Evolutionary conservation across 2,113 vertebrate genomes (phyloP).

Genomic region (Tachuris rubrigastra): DNA sequence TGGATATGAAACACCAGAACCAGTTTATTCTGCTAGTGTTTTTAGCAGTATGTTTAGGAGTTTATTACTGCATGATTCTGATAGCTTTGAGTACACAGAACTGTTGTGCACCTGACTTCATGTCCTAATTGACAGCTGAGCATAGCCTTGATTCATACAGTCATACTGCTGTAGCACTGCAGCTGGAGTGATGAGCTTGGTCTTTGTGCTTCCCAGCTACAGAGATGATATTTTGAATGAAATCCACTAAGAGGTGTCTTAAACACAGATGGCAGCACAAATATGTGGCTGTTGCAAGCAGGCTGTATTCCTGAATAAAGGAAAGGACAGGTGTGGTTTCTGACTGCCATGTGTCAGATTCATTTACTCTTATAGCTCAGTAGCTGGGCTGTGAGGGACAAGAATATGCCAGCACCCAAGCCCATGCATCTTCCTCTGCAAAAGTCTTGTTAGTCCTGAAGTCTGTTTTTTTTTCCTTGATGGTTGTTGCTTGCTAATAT

Average conservation of each 20-base stretch:
- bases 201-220: neutral
- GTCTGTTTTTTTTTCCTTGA: neutral
- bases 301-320: neutral
- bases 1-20: neutral
- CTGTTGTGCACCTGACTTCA: neutral
- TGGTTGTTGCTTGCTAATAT: neutral
- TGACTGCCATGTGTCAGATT: neutral
- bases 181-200: neutral
- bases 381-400: neutral
- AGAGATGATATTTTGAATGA: neutral
- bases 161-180: neutral
- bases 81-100: neutral
- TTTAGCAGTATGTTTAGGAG: neutral
- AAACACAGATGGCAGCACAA: neutral
- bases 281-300: neutral
- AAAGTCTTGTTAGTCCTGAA: neutral
- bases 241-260: neutral
- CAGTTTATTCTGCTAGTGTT: neutral
- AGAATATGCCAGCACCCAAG: neutral
- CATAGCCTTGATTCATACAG: neutral
- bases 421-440: neutral
- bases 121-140: neutral
- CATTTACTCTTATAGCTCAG: neutral
- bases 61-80: neutral
- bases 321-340: neutral